A percentile compares a stretch with the other conserved stretches of the same genome.
Conservation (phyloP, 2,113 vertebrate species). For the Beaufortia kweichowensis region DNA sequence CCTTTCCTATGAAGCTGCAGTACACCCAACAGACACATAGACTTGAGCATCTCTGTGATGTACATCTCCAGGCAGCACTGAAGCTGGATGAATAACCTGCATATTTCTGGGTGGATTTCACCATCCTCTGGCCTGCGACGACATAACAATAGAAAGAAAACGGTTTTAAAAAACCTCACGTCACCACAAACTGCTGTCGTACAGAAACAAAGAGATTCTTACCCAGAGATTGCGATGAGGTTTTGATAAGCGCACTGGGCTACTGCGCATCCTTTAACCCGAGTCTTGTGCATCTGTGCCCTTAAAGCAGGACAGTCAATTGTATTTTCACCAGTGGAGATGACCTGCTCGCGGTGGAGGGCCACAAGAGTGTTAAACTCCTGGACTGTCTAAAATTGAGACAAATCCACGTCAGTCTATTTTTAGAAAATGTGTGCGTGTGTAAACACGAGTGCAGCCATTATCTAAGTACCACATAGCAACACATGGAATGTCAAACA, state of each 20-base stretch:
- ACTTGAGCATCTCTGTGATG: constrained; percentile 96
- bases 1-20: constrained; percentile 95
- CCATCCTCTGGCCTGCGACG: constrained; percentile 88
- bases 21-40: constrained; percentile 91
- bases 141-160: constrained; percentile 26
- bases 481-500: background rate
- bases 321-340: constrained; percentile 91
- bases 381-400: constrained; percentile 85
- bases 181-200: background rate
- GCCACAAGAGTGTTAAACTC: constrained; percentile 97
- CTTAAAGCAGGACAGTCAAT: constrained; percentile 85
- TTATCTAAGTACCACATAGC: constrained; percentile 9
- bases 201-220: constrained; percentile 58
- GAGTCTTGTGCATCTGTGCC: constrained; percentile 88
- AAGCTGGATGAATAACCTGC: constrained; percentile 93
- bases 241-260: constrained; percentile 89
- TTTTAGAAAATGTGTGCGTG: constrained; percentile 8
- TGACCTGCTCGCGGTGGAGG: constrained; percentile 92
- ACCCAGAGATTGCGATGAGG: constrained; percentile 88
- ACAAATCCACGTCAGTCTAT: constrained; percentile 55
- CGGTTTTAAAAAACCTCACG: background rate
- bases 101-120: constrained; percentile 96
- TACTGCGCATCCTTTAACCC: constrained; percentile 88
- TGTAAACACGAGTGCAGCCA: background rate
- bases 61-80: constrained; percentile 99